Conservation (phyloP, 2,888 invertebrate genomes). For the Hirtodrosophila histrioides region DNA sequence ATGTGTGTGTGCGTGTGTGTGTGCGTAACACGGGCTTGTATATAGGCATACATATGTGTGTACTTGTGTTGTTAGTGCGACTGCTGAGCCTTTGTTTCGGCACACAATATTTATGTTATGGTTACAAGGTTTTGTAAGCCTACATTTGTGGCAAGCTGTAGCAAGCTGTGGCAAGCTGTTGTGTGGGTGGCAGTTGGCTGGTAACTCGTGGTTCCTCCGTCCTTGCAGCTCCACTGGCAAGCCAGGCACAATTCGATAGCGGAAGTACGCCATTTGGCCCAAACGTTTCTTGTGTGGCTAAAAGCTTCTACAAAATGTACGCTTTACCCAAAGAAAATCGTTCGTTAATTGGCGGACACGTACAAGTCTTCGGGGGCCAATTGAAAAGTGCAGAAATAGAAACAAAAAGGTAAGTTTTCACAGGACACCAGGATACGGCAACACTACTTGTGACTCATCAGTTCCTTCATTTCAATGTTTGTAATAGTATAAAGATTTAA, state of each 20-base stretch:
- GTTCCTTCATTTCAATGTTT: too few relatives aligned
- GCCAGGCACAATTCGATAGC: constrained; percentile 30
- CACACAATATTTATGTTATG: constrained; percentile 65
- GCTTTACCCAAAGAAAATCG: constrained; percentile 62
- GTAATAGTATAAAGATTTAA: too few relatives aligned
- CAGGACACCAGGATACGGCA: too few relatives aligned
- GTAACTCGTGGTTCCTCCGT: neutral
- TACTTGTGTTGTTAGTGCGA: constrained; percentile 15
- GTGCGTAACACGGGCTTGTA: constrained; percentile 17
- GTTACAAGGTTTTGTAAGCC: constrained; percentile 61
- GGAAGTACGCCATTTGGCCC: constrained; percentile 38
- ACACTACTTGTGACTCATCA: too few relatives aligned
- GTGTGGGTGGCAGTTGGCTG: constrained; percentile 12
- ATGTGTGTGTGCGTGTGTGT: constrained; percentile 4
- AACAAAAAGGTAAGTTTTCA: too few relatives aligned
- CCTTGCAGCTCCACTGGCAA: neutral
- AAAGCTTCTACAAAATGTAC: constrained; percentile 46
- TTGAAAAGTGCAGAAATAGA: constrained; percentile 13
- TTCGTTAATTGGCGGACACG: constrained; percentile 63
- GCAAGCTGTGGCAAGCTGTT: neutral
- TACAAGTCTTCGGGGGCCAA: constrained; percentile 24
- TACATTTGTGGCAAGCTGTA: constrained; percentile 44
- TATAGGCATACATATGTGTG: constrained; percentile 1
- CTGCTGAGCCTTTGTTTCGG: constrained; percentile 53
- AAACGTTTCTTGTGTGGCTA: constrained; percentile 49